Conservation (phyloP, 1,140 invertebrate genomes). For the Drosophila punjabiensis region DNA sequence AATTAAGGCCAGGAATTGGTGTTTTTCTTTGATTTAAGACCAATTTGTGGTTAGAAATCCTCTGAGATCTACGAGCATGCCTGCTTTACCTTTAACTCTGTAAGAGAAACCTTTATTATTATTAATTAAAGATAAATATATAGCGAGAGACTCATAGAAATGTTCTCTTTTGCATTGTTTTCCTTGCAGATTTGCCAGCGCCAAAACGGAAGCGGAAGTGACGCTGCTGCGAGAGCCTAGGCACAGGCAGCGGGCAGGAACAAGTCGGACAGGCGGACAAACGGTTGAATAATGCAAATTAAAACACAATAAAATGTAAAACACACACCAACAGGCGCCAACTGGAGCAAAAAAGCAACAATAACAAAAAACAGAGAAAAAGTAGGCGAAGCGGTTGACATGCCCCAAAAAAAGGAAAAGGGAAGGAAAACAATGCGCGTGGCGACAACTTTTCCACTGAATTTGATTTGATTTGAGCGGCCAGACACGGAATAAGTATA, state of each 20-base stretch:
- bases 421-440: constrained; percentile 41
- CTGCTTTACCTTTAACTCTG: background rate
- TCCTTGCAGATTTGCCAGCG: constrained; percentile 37
- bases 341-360: constrained; percentile 27
- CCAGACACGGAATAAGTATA: constrained; percentile 21
- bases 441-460: constrained; percentile 79
- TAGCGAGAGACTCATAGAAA: background rate
- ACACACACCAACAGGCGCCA: constrained; percentile 47
- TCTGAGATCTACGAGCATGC: too few species aligned
- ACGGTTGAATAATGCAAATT: constrained; percentile 79
- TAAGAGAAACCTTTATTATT: background rate
- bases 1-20: constrained; percentile 25
- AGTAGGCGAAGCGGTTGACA: constrained; percentile 30
- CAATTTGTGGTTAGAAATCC: background rate
- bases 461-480: constrained; percentile 79
- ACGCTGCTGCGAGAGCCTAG: constrained; percentile 17
- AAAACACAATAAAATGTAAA: constrained; percentile 83
- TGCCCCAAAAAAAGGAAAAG: constrained; percentile 48
- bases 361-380: constrained; percentile 11
- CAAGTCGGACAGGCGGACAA: constrained; percentile 35
- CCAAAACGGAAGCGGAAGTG: constrained; percentile 72
- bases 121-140: background rate
- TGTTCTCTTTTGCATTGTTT: background rate
- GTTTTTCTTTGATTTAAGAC: constrained; percentile 1
- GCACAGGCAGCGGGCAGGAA: background rate